These are phyloP conservation scores for Epinephelus cyanopodus DNA, from an alignment of 2,113 vertebrate species.

Conservation along the genomic window DNA sequence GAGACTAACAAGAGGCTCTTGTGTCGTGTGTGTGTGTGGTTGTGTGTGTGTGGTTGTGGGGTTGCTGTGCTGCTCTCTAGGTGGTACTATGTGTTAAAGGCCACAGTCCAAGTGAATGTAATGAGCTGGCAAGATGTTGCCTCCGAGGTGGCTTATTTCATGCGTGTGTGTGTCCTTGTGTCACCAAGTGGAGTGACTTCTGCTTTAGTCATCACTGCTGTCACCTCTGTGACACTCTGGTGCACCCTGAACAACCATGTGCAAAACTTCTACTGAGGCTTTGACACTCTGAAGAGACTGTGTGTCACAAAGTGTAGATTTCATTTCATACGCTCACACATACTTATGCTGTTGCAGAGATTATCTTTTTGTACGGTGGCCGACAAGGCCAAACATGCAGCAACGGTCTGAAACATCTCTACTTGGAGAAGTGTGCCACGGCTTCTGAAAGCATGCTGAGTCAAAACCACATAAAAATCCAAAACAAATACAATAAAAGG, in stretches of 20 bases:
- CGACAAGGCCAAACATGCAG: too few species aligned
- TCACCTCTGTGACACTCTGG: constrained; percentile 33
- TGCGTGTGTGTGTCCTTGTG: constrained; percentile 56
- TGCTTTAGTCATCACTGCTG: constrained; percentile 66
- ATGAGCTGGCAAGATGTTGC: constrained; percentile 76
- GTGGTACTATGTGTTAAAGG: constrained; percentile 66
- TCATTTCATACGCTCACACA: constrained; percentile 6
- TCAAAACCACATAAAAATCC: too few species aligned
- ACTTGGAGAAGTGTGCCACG: too few species aligned
- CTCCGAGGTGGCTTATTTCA: constrained; percentile 62
- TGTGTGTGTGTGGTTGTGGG: constrained; percentile 11
- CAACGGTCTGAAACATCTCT: too few species aligned
- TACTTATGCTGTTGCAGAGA: background rate
- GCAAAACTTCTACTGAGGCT: background rate
- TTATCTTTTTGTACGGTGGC: background rate
- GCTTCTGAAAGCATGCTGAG: too few species aligned
- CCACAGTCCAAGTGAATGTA: constrained; percentile 56
- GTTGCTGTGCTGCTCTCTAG: constrained; percentile 36
- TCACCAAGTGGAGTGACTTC: constrained; percentile 54
- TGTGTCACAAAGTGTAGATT: background rate
- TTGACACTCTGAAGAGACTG: background rate
- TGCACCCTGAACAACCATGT: constrained; percentile 7
- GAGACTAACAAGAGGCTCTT: background rate
- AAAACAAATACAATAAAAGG: too few species aligned
- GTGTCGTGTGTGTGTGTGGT: background rate